Evolutionary conservation across 2,888 invertebrate genomes (phyloP).

Genomic region (Scaeva pyrastri): DNA sequence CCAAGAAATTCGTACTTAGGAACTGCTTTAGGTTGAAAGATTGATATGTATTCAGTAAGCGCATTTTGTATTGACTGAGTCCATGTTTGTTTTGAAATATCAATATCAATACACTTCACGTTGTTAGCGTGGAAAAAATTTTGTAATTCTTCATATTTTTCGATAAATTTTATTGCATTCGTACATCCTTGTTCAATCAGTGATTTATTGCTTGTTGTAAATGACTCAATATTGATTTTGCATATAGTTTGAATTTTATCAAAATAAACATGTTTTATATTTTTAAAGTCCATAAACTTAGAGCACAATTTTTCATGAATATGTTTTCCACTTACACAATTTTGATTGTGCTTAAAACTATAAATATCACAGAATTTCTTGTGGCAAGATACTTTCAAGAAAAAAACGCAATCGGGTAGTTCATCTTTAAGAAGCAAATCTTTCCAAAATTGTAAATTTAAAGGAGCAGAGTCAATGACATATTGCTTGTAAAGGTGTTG

Average conservation of each 20-base stretch:
- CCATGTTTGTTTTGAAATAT: constrained; percentile 47
- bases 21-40: neutral
- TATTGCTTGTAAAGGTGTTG: constrained; percentile 84
- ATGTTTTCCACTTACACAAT: constrained; percentile 32
- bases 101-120: constrained; percentile 64
- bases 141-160: constrained; percentile 72
- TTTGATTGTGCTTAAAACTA: constrained; percentile 19
- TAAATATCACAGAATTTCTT: constrained; percentile 56
- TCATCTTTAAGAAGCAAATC: constrained; percentile 84
- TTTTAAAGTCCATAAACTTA: constrained; percentile 10
- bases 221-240: neutral
- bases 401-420: constrained; percentile 86
- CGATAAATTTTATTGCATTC: constrained; percentile 59
- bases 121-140: constrained; percentile 77
- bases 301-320: constrained; percentile 26
- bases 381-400: constrained; percentile 84
- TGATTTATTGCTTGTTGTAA: constrained; percentile 26
- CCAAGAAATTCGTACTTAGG: neutral
- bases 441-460: constrained; percentile 85
- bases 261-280: neutral
- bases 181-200: constrained; percentile 78
- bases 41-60: constrained; percentile 22
- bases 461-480: constrained; percentile 87
- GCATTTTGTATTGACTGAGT: constrained; percentile 27
- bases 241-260: neutral